phyloP scores from a whole-genome alignment of 92 coral and sea anemone genomes.

The Bergia puertoricense region DNA sequence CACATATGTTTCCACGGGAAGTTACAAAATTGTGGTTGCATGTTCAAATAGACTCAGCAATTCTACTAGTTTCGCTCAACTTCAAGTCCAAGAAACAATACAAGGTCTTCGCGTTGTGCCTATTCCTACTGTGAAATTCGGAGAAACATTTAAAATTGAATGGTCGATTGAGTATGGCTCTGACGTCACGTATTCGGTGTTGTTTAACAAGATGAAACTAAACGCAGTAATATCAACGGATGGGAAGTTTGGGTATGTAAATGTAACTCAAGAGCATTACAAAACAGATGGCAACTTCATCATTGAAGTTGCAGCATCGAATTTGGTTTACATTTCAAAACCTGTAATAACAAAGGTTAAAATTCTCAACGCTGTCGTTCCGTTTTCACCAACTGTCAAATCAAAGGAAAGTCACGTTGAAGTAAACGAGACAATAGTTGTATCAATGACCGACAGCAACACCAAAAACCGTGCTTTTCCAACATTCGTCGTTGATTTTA shows the following conservation, averaged over 20 bases:
- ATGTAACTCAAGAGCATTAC: conserved; percentile 46
- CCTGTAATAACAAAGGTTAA: conserved; percentile 11
- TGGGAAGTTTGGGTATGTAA: conserved; percentile 41
- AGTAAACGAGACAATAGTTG: conserved; percentile 51
- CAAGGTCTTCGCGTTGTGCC: conserved; percentile 48
- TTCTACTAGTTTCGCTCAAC: conserved; percentile 10
- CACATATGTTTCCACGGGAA: conserved; percentile 36
- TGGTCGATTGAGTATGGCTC: conserved; percentile 63
- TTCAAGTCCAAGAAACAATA: conserved; percentile 54
- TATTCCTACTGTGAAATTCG: conserved; percentile 46
- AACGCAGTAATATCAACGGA: conserved; percentile 49
- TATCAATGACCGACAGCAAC: conserved; percentile 42
- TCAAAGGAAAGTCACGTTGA: conserved; percentile 39
- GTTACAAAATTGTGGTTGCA: conserved; percentile 31
- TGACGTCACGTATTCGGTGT: conserved; percentile 31
- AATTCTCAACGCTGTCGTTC: conserved; percentile 44
- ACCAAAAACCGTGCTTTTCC: conserved; percentile 40
- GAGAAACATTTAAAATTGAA: conserved; percentile 40
- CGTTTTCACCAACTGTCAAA: conserved; percentile 41
- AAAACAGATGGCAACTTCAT: conserved; percentile 56
- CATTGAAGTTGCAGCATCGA: conserved; percentile 55
- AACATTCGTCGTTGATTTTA: conserved; percentile 49
- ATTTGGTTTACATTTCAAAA: conserved; percentile 43
- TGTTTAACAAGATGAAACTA: not conserved
- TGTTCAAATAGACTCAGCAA: conserved; percentile 62